Conservation (phyloP, 2,888 invertebrate genomes). For the Drosophila siamana region DNA sequence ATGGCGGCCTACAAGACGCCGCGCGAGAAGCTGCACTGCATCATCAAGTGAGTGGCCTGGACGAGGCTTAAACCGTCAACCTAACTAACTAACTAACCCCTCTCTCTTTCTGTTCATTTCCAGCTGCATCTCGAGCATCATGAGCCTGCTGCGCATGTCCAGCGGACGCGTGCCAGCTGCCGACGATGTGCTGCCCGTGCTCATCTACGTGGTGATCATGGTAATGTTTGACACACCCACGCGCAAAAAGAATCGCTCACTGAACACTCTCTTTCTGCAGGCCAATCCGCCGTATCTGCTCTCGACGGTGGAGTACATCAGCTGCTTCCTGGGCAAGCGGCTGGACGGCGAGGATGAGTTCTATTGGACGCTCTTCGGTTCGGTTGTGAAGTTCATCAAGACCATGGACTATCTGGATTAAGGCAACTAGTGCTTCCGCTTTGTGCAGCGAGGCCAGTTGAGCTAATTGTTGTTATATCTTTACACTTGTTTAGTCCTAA, state of each 20-base stretch:
- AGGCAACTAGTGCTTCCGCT: slow-evolving; percentile 4
- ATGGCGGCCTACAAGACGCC: slow-evolving; percentile 97
- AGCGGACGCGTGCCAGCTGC: slow-evolving; percentile 93
- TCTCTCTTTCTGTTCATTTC: slow-evolving; percentile 28
- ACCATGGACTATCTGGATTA: slow-evolving; percentile 89
- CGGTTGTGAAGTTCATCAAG: slow-evolving; percentile 98
- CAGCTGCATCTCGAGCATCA: slow-evolving; percentile 95
- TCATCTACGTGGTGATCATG: slow-evolving; percentile 98
- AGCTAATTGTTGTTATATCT: slow-evolving; percentile 23
- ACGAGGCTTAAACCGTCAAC: too few species aligned
- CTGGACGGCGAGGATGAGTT: slow-evolving; percentile 96
- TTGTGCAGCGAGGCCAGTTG: slow-evolving; percentile 1
- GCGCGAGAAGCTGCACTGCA: slow-evolving; percentile 90
- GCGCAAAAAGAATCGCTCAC: too few species aligned
- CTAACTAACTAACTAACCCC: too few species aligned
- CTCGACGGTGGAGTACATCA: slow-evolving; percentile 98
- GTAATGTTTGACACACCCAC: too few species aligned
- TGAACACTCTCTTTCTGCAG: slow-evolving; percentile 84
- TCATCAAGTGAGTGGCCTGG: slow-evolving; percentile 85
- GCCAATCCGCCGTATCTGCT: slow-evolving; percentile 97
- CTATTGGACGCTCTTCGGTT: slow-evolving; percentile 99
- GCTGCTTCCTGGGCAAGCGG: slow-evolving; percentile 94
- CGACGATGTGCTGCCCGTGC: slow-evolving; percentile 98
- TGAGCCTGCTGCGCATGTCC: slow-evolving; percentile 95
- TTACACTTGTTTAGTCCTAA: slow-evolving; percentile 34